Evolutionary conservation across 2,888 invertebrate species (phyloP), one percentile per base, ranked within the genome.

Genomic region (Microctonus brassicae): DNA sequence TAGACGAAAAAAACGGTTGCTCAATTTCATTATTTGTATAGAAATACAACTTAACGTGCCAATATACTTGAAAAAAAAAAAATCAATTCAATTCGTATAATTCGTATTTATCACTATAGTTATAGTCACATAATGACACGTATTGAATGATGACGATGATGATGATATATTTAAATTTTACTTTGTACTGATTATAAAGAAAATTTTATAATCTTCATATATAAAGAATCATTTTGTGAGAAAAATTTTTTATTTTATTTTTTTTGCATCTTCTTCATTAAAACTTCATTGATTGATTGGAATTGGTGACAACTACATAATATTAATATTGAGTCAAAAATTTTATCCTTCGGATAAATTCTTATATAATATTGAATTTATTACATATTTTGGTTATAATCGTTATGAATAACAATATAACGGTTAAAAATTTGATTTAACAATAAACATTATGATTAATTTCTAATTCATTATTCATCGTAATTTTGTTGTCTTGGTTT

Each of bases 311-410:
- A n/a, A 64, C 33, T 64, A 47, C 29, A 10, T 17, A 29, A 26
- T 34, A 11, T 61, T n/a, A n/a, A n/a, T n/a, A 57, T 60, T 52
- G 63, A 47, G 52, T 47, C n/a, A 64, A 24, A 64, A 64, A 47
- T 24, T 29, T 29, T 26, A 47, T 52, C 26, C 26, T 33, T 20
- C 10, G 2, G 24, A 20, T 65, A 11, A 53, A 65, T 55, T 55
- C 9, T 53, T 65, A 65, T 20, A 65, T 13, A 65, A n/a, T n/a
- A 65, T 65, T 33, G 65, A 65, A 36, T 65, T 34, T 65, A 65
- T 65, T 55, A 65, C 65, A 65, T 65, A 55, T n/a, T 26, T 63
- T 26, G n/a, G 33, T 47, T 47, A 52, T 64, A 64, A 52, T 33
- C 52, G 63, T 65, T 34, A 36, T 65, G 22, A 65, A 22, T 36